phyloP scores from a whole-genome alignment of 2,797 vertebrate genomes.

The Nannoperca australis region DNA sequence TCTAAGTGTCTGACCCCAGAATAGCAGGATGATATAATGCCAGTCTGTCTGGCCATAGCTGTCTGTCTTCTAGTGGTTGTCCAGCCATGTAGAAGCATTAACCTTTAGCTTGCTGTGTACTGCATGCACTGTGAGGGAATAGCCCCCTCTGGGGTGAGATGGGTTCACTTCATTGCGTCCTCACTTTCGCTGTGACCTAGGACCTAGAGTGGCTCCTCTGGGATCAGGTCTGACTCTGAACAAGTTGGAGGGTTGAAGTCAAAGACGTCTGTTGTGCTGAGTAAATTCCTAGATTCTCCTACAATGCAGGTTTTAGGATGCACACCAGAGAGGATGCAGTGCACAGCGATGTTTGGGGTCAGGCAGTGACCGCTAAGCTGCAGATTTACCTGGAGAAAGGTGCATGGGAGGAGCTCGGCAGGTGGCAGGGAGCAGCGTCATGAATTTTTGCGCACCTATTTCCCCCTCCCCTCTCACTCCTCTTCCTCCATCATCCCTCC shows the following conservation, averaged over 20 bases:
- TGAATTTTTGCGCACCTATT: conserved; percentile 47
- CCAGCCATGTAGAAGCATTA: conserved; percentile 53
- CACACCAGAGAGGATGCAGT: conserved; percentile 10
- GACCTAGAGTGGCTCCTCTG: background rate
- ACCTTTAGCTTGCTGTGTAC: conserved; percentile 51
- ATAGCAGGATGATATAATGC: background rate
- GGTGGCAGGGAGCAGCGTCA: conserved; percentile 27
- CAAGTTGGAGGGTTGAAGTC: background rate
- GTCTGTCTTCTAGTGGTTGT: conserved; percentile 41
- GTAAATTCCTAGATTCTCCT: conserved; percentile 1
- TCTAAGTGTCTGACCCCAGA: background rate
- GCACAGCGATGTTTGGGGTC: background rate
- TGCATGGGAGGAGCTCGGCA: conserved; percentile 48
- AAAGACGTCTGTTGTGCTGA: conserved; percentile 3
- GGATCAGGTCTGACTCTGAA: background rate
- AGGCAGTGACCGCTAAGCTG: conserved; percentile 13
- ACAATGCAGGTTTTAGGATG: background rate
- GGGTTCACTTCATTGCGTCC: conserved; percentile 36
- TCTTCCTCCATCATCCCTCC: conserved; percentile 28
- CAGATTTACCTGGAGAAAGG: conserved; percentile 65
- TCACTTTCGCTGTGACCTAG: conserved; percentile 6
- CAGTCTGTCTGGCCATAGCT: conserved; percentile 17
- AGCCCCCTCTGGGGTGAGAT: conserved; percentile 54
- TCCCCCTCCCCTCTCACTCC: conserved; percentile 14
- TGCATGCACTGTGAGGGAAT: conserved; percentile 19